Conservation (phyloP, 2,888 invertebrate species). For the Aporophyla lueneburgensis region DNA sequence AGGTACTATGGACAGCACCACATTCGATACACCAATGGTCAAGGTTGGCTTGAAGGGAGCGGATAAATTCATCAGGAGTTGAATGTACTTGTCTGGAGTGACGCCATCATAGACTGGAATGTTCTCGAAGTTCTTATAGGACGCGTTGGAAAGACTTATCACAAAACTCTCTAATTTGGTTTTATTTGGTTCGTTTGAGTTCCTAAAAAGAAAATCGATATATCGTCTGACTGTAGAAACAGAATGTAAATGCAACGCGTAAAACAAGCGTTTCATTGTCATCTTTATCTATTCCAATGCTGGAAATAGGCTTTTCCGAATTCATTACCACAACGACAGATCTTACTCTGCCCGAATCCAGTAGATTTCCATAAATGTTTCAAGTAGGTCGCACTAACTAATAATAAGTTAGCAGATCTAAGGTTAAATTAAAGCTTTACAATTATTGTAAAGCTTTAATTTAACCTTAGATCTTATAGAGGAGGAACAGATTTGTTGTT, state of each 20-base stretch:
- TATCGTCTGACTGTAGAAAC: background rate
- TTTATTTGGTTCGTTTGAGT: constrained; percentile 85
- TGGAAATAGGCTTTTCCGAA: background rate
- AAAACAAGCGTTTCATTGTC: too few species aligned
- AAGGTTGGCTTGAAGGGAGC: constrained; percentile 87
- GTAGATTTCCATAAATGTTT: background rate
- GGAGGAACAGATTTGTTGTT: too few species aligned
- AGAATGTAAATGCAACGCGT: background rate
- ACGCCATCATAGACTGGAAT: constrained; percentile 91
- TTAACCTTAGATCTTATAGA: too few species aligned
- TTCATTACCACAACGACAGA: background rate
- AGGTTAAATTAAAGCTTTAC: too few species aligned
- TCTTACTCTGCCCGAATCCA: background rate
- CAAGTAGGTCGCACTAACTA: background rate
- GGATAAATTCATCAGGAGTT: constrained; percentile 89
- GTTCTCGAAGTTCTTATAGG: constrained; percentile 91
- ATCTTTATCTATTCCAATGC: background rate
- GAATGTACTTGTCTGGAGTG: constrained; percentile 90
- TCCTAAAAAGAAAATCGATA: constrained; percentile 72
- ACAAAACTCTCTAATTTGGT: constrained; percentile 90
- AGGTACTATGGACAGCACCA: constrained; percentile 88
- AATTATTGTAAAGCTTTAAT: too few species aligned
- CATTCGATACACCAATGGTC: constrained; percentile 90
- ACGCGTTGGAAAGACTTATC: constrained; percentile 89
- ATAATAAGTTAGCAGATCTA: background rate